phyloP scores from a whole-genome alignment of 2,888 invertebrate genomes.

The Zaprionus obscuricornis region DNA sequence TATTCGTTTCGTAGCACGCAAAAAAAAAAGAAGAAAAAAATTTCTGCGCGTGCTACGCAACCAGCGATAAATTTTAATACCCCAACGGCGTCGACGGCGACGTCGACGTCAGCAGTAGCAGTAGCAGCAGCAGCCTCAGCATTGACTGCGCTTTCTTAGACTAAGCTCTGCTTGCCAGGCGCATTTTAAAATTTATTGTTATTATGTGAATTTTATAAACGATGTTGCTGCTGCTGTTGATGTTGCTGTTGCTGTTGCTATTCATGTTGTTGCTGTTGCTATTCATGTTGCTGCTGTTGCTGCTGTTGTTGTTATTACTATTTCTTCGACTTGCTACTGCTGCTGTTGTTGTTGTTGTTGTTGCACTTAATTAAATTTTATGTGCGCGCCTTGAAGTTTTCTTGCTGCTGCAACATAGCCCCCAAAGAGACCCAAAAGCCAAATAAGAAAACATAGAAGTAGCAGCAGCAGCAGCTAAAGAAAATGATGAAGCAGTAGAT shows the following conservation, averaged over 20 bases:
- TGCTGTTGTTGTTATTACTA: conserved; percentile 48
- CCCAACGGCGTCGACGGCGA: conserved; percentile 33
- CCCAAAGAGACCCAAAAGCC: not conserved
- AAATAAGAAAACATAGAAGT: conserved; percentile 17
- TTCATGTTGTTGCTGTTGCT: conserved; percentile 33
- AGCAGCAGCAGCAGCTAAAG: conserved; percentile 21
- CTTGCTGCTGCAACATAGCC: conserved; percentile 3
- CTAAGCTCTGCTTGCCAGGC: conserved; percentile 38
- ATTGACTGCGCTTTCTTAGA: not conserved
- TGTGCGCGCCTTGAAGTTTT: conserved; percentile 57
- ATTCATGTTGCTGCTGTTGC: conserved; percentile 42
- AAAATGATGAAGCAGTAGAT: conserved; percentile 1
- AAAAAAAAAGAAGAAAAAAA: too few relatives aligned
- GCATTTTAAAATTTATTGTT: conserved; percentile 77
- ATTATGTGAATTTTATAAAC: conserved; percentile 80
- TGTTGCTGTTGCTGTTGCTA: conserved; percentile 15
- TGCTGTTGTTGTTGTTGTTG: conserved; percentile 52
- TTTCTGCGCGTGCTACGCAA: conserved; percentile 72
- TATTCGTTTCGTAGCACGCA: conserved; percentile 48
- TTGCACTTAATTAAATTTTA: conserved; percentile 77
- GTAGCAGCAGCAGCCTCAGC: not conserved
- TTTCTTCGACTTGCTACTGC: conserved; percentile 5
- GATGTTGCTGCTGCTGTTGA: conserved; percentile 47
- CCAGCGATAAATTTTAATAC: conserved; percentile 77
- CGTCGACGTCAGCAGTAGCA: conserved; percentile 4